Percentiles rank a stretch among this genome's conserved stretches.
Conservation (phyloP, 2,113 vertebrate genomes). For the Hypomesus transpacificus region DNA sequence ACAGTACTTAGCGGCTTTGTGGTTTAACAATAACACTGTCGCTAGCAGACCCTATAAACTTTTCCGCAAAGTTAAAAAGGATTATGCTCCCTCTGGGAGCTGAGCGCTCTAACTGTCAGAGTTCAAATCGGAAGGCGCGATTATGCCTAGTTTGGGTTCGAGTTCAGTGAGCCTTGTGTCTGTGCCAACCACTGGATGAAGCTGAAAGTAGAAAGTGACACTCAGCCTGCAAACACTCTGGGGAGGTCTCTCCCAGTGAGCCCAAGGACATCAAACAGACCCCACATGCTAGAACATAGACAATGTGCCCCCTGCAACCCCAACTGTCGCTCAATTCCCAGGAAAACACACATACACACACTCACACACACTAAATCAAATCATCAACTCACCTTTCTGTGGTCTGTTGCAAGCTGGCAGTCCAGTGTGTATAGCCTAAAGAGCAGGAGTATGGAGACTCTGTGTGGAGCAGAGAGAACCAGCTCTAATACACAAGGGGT, state of each 20-base stretch:
- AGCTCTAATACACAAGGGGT: neutral
- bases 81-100: neutral
- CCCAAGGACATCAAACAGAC: constrained; percentile 26
- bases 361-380: neutral
- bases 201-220: neutral
- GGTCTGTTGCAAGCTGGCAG: constrained; percentile 76
- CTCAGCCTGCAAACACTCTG: constrained; percentile 9
- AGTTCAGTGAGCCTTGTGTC: neutral
- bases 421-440: constrained; percentile 71
- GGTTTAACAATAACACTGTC: constrained; percentile 4
- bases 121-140: constrained; percentile 4
- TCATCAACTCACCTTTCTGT: constrained; percentile 84
- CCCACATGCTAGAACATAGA: constrained; percentile 1
- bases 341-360: neutral
- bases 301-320: neutral
- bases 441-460: constrained; percentile 62
- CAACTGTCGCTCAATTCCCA: neutral
- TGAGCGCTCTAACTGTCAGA: neutral
- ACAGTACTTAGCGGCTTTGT: constrained; percentile 14
- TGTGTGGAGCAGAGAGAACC: constrained; percentile 28
- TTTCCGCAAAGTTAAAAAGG: neutral
- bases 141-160: constrained; percentile 12
- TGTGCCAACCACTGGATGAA: constrained; percentile 18
- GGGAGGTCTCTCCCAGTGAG: constrained; percentile 7
- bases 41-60: constrained; percentile 14